Percentiles rank a stretch among this genome's conserved stretches.
These are phyloP conservation scores for Poeciliopsis turneri DNA, from an alignment of 2,797 vertebrate genomes.

Conservation along the genomic window DNA sequence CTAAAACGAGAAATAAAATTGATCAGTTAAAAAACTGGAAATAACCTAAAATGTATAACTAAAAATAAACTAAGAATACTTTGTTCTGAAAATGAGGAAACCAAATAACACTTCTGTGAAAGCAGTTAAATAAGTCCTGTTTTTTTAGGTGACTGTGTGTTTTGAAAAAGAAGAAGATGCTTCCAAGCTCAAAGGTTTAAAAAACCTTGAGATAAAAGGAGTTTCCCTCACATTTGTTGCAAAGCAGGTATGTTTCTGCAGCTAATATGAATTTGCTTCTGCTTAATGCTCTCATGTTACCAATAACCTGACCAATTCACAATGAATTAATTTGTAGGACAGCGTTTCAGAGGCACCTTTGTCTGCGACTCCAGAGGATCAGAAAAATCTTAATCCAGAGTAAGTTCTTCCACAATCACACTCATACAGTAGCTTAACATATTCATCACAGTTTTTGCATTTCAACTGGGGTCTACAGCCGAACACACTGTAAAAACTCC, in stretches of 20 bases:
- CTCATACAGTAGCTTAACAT: not conserved
- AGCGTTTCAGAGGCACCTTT: not conserved
- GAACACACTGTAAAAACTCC: too few species aligned
- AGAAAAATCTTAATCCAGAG: not conserved
- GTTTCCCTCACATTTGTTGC: not conserved
- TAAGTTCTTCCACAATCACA: not conserved
- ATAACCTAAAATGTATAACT: not conserved
- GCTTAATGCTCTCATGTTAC: not conserved
- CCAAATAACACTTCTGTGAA: not conserved
- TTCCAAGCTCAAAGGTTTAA: not conserved
- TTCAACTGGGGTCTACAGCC: not conserved
- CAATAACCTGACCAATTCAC: not conserved
- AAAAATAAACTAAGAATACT: not conserved
- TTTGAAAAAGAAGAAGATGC: constrained; percentile 8
- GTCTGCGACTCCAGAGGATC: not conserved
- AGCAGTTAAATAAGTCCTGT: not conserved
- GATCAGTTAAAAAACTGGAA: not conserved
- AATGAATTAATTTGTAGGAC: not conserved
- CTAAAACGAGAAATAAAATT: not conserved
- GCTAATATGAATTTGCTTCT: not conserved
- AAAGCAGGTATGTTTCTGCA: constrained; percentile 1
- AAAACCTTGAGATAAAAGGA: constrained; percentile 2
- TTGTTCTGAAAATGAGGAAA: not conserved
- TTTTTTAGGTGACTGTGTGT: not conserved
- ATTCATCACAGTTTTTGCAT: not conserved